Base-by-base conservation (phyloP, 2,888 invertebrate genomes). In the Cosmia pyralina region DNA sequence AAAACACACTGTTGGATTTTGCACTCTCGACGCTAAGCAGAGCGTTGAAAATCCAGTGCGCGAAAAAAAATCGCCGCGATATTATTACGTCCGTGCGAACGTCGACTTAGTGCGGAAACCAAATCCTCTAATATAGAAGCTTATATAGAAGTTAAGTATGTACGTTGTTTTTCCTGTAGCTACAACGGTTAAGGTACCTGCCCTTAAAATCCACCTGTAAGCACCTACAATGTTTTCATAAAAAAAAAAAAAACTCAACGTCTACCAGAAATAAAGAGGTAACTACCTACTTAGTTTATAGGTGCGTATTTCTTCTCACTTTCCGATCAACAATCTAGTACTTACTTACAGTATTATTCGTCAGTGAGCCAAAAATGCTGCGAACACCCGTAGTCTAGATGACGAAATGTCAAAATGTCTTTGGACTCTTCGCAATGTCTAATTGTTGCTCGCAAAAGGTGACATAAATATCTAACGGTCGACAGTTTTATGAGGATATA, bases 341-440 rank as follows among this genome's bases (percentile, higher is more conserved):
- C 44, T 52, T 60, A 69, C 11, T 41, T 15, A 46, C n/a, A 15
- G 13, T 38, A 57, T 52, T 13, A 66, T 44, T 67, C 52, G n/a
- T 46, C 28, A 13, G 44, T 48, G 72, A 58, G 77, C 81, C 69
- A 81, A 77, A 69, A 60, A 64, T 38, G 65, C 64, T 34, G 28
- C 55, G 41, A 44, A 64, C 67, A 67, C 15, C 50, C 53, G 62
- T 48, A 62, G 67, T 59, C 62, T 77, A 64, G 48, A 81, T 82
- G 68, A 75, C 11, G 78, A 82, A 82, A 82, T 78, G 82, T 81
- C 82, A 75, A 78, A 79, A 81, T 71, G 82, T 81, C 82, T 81
- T 82, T 82, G 81, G 81, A 82, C 81, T 81, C 82, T 75, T 62
- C 46, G 79, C 82, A 66, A 81, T 82, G 81, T 78, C 70, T 82